Evolutionary conservation across 1,140 invertebrate genomes (phyloP), one percentile per base, ranked within the genome.

Genomic region (Micrasema minimum): DNA sequence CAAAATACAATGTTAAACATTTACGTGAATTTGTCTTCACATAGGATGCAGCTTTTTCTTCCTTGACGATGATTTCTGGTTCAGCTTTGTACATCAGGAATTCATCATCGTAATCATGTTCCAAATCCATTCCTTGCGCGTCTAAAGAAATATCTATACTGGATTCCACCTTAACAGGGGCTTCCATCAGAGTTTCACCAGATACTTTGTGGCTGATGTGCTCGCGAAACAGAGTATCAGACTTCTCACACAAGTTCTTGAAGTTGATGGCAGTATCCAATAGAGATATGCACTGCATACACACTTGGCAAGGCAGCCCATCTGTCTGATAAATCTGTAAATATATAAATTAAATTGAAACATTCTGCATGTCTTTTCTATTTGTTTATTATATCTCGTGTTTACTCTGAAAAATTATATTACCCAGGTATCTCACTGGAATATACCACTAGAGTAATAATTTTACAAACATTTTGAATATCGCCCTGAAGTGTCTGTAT

Each of bases 301-400:
- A 75, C 7, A 75, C n/a, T 45, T 69, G 69, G 9, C 43, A 62
- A 16, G 73, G 73, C 50, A 75, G 37, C 0, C 66, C 73, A 64
- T 75, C 73, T 18, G 16, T 59, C 45, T 41, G 18, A 10, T 16
- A 7, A 5, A 69, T 35, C 67, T 69, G 20, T 12, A 61, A 68
- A 45, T 11, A 46, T 45, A 23, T 26, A 18, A 51, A 22, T 1
- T 0, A 22, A 23, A 0, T n/a, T n/a, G n/a, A 22, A 22, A 23
- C 9, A 22, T 12, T 10, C 12, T 5, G 22, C 50, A 12, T 51
- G 1, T 12, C 18, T 26, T 6, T 22, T 11, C 20, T 11, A 10
- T 20, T 48, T 2, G 20, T 51, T 18, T 7, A 7, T 20, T 12
- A 10, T 18, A 2, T 18, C 11, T 20, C 0, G 5, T 2, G 6